Conservation (phyloP, 2,113 vertebrate species). For the cattle (Bos taurus) region ARS-UCD2.0 NC_037346.1:27211501-27212000, state of each 20-base stretch:
- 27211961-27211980: not conserved
- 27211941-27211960: not conserved
- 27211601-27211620: not conserved
- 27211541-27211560: not conserved
- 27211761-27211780: not conserved
- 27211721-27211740: not conserved
- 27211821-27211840: too few relatives aligned
- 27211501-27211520: not conserved
- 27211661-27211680: not conserved
- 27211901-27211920: not conserved
- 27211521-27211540: not conserved
- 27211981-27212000: not conserved
- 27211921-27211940: too few relatives aligned
- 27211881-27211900: not conserved
- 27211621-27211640: not conserved
- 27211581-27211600: not conserved
- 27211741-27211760: not conserved
- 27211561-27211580: not conserved
- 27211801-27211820: not conserved
- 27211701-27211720: not conserved
- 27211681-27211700: not conserved
- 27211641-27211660: not conserved
- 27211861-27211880: too few relatives aligned
- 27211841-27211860: too few relatives aligned
- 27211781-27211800: not conserved